phyloP scores from a whole-genome alignment of 1,140 invertebrate genomes.

The Magallana ariakensis region DNA sequence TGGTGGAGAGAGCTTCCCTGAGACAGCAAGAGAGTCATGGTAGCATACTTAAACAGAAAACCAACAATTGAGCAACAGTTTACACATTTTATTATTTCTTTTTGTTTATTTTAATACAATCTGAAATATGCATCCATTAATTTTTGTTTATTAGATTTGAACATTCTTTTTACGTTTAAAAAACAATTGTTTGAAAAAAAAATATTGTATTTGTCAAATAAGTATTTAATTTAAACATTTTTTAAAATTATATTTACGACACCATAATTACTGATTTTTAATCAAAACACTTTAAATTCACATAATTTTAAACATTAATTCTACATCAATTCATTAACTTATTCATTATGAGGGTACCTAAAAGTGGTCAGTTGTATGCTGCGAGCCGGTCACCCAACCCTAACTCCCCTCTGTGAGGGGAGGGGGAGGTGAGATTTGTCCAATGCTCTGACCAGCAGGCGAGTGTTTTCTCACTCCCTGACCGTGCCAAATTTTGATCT shows the following conservation, averaged over 20 bases:
- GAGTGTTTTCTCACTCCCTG: constrained; percentile 47
- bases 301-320: not conserved
- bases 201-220: too few species aligned
- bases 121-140: too few species aligned
- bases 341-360: not conserved
- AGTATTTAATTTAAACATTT: too few species aligned
- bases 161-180: too few species aligned
- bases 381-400: constrained; percentile 45
- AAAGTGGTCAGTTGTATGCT: constrained; percentile 20
- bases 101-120: too few species aligned
- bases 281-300: not conserved
- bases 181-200: not conserved
- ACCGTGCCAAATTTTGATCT: constrained; percentile 37
- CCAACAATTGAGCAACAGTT: not conserved
- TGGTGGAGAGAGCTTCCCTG: not conserved
- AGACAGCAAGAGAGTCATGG: not conserved
- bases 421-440: constrained; percentile 38
- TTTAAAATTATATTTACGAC: not conserved
- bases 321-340: too few species aligned
- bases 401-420: constrained; percentile 5
- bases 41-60: not conserved
- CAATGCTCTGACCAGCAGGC: constrained; percentile 44
- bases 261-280: not conserved
- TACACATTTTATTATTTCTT: not conserved
- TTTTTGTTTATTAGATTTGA: too few species aligned